Evolutionary conservation across 2,797 vertebrate species (phyloP).

Genomic region (Rhyacichthys aspro): DNA sequence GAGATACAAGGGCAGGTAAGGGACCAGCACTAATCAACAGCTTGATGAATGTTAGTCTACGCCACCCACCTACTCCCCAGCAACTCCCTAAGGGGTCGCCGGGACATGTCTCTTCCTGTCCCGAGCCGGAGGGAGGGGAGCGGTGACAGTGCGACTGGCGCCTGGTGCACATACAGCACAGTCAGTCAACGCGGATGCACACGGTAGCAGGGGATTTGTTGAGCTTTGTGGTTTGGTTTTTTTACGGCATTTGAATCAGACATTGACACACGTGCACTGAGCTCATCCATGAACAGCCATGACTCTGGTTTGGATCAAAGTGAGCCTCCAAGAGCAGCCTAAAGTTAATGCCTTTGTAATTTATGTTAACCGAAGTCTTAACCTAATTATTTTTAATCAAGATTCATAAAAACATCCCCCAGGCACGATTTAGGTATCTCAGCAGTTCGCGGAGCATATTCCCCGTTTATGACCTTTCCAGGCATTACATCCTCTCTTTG

Average conservation of each 20-base stretch:
- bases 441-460: slow-evolving; percentile 37
- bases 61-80: slow-evolving; percentile 35
- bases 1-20: slow-evolving; percentile 21
- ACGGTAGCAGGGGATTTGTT: slow-evolving; percentile 62
- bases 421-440: slow-evolving; percentile 37
- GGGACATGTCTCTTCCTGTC: slow-evolving; percentile 76
- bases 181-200: slow-evolving; percentile 41
- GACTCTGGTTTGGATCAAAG: slow-evolving; percentile 41
- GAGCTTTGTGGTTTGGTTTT: slow-evolving; percentile 65
- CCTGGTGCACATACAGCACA: slow-evolving; percentile 34
- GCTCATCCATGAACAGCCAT: slow-evolving; percentile 22
- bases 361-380: slow-evolving; percentile 51
- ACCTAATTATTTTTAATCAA: slow-evolving; percentile 61
- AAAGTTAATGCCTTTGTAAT: slow-evolving; percentile 46
- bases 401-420: slow-evolving; percentile 53
- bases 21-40: slow-evolving; percentile 71
- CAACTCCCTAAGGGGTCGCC: slow-evolving; percentile 55
- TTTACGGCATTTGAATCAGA: slow-evolving; percentile 41
- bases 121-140: slow-evolving; percentile 55
- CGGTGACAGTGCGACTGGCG: slow-evolving; percentile 72
- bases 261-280: slow-evolving; percentile 30
- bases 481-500: slow-evolving; percentile 24
- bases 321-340: slow-evolving; percentile 1
- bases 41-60: slow-evolving; percentile 48
- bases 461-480: slow-evolving; percentile 52